Base-by-base conservation (phyloP, 1,140 invertebrate species). In the Cyphomyrmex costatus region DNA sequence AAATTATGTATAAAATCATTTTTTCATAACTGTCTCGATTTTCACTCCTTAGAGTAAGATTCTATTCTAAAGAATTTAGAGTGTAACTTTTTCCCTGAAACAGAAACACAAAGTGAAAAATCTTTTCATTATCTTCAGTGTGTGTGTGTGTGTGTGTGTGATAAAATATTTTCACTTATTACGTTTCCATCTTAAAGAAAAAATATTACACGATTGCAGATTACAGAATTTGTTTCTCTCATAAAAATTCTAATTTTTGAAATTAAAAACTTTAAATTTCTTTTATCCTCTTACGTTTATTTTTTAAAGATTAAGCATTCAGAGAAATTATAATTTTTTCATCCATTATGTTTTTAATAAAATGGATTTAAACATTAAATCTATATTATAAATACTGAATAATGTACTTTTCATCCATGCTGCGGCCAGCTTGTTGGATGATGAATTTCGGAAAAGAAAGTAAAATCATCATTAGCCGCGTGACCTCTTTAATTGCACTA, bases 321-420 rank as follows among this genome's bases (percentile, higher is more conserved):
- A 21, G 4, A 58, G 2, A 21, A 30, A 58, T 19, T 27, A 49
- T 53, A 14, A 33, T 36, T 76, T 3, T 16, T 19, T 71, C 27
- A 56, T 58, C 60, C 2, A 60, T 42, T 42, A 0, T 21, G 21
- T 42, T 27, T 73, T 76, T 42, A 56, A 30, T 14, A 63, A 6
- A n/a, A 58, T 58, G 19, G 0, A 27, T n/a, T 61, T 65, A 24
- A 42, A 36, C 19, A 46, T 10, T n/a, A 12, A 63, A 58, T 10
- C 10, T 42, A 42, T 0, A 42, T 2, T 12, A 42, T 1, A 42
- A n/a, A 33, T 65, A 33, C 16, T 30, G 60, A 63, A 63, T 33
- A 63, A 63, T 33, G 7, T 73, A 92, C 92, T 86, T 92, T 10
- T 91, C 80, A 56, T 92, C 92, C 78, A 89, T 88, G 60, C 89